Evolutionary conservation across 2,113 vertebrate genomes (phyloP).

Genomic region (Lipophrys pholis): DNA sequence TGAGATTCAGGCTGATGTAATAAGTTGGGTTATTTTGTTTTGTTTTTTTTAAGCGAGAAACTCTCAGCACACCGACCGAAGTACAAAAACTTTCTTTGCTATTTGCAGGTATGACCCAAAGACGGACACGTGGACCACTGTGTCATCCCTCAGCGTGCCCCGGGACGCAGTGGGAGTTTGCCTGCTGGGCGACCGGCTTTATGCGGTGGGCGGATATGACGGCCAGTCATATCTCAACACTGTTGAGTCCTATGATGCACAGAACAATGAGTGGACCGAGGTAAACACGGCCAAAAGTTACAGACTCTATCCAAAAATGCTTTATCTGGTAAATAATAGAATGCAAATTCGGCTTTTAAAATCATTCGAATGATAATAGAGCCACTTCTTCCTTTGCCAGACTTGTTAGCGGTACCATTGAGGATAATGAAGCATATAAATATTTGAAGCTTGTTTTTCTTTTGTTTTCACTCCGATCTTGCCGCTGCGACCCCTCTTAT

Average conservation of each 20-base stretch:
- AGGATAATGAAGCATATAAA: conserved; percentile 38
- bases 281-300: conserved; percentile 74
- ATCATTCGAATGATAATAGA: too few relatives aligned
- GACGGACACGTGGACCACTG: conserved; percentile 93
- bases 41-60: background rate
- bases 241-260: conserved; percentile 95
- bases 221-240: conserved; percentile 92
- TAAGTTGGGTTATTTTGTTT: background rate
- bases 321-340: too few relatives aligned
- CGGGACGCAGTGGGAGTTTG: conserved; percentile 94
- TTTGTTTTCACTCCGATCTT: background rate
- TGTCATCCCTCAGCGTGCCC: conserved; percentile 91
- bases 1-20: conserved; percentile 3
- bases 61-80: background rate
- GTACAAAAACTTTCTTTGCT: background rate
- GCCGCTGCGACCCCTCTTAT: conserved; percentile 38
- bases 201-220: conserved; percentile 95
- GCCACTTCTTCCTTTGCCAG: too few relatives aligned
- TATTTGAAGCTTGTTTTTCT: conserved; percentile 30
- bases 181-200: conserved; percentile 91
- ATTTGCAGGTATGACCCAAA: conserved; percentile 93
- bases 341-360: too few relatives aligned
- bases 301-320: too few relatives aligned
- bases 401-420: background rate
- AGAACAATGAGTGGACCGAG: conserved; percentile 97